phyloP scores from a whole-genome alignment of 2,888 invertebrate genomes.

The Campoplex nolae region DNA sequence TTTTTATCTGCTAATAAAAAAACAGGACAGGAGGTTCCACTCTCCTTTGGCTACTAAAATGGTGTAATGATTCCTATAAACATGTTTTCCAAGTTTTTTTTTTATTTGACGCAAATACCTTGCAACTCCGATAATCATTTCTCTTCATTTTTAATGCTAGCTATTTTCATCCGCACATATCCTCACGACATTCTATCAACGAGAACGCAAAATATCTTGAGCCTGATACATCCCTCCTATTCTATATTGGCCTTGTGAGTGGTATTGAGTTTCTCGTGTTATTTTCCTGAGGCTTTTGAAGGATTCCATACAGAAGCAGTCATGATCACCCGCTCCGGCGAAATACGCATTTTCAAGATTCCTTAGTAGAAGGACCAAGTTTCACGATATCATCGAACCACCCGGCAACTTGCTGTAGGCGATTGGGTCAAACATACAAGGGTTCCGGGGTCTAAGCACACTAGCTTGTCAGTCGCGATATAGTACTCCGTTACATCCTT shows the following conservation, averaged over 20 bases:
- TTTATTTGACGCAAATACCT: neutral
- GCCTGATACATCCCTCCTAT: neutral
- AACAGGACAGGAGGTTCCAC: neutral
- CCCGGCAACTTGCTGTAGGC: conserved; percentile 67
- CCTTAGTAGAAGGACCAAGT: conserved; percentile 51
- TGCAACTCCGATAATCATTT: neutral
- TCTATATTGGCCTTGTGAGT: neutral
- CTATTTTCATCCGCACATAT: neutral
- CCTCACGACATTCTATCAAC: neutral
- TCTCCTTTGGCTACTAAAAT: neutral
- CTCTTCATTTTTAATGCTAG: neutral
- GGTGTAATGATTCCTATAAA: neutral
- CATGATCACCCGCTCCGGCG: conserved; percentile 30
- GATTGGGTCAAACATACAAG: conserved; percentile 38
- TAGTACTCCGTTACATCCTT: conserved; percentile 64
- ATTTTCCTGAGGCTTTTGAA: conserved; percentile 16
- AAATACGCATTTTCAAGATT: conserved; percentile 57
- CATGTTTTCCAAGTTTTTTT: neutral
- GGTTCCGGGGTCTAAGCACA: conserved; percentile 11
- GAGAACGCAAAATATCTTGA: neutral
- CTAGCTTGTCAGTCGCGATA: conserved; percentile 69
- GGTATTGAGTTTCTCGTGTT: conserved; percentile 5
- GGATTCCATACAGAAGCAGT: conserved; percentile 16
- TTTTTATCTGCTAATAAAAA: conserved; percentile 26
- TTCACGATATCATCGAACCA: conserved; percentile 61